These are phyloP conservation scores for Neoniphon sammara DNA, from an alignment of 2,797 vertebrate species.

Conservation along the genomic window DNA sequence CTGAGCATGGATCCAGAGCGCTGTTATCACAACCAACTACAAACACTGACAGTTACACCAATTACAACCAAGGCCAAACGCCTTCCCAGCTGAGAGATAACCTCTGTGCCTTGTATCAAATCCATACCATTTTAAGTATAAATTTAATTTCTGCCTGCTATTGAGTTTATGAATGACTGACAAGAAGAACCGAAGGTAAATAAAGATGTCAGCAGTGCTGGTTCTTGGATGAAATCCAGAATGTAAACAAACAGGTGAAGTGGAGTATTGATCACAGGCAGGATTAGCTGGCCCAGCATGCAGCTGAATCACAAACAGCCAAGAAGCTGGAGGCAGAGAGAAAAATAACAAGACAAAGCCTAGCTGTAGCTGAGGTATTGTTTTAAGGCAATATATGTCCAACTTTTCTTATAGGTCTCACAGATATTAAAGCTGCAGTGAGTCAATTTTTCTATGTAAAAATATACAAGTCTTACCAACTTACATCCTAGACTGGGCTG, in stretches of 20 bases:
- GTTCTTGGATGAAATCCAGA: conserved; percentile 59
- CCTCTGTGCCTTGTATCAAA: conserved; percentile 16
- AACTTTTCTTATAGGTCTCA: neutral
- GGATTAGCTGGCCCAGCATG: conserved; percentile 68
- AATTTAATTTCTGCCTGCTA: conserved; percentile 25
- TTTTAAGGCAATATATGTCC: conserved; percentile 6
- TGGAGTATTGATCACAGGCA: conserved; percentile 70
- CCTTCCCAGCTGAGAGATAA: neutral
- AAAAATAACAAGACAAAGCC: conserved; percentile 35
- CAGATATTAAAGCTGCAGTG: neutral
- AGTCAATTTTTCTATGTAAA: too few species aligned
- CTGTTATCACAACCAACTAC: conserved; percentile 6
- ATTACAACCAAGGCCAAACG: neutral
- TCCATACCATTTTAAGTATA: conserved; percentile 21
- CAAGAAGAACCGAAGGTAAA: conserved; percentile 36
- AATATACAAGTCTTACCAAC: too few species aligned
- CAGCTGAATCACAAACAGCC: conserved; percentile 64
- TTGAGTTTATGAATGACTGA: conserved; percentile 53
- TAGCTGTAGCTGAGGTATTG: neutral
- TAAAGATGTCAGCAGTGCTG: conserved; percentile 45
- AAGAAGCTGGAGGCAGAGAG: conserved; percentile 30
- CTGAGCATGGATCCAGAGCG: conserved; percentile 27
- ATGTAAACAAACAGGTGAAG: conserved; percentile 51
- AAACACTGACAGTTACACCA: conserved; percentile 1
- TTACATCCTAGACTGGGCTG: too few species aligned